Conservation (phyloP, 2,797 vertebrate genomes). For the Fratercula arctica region DNA sequence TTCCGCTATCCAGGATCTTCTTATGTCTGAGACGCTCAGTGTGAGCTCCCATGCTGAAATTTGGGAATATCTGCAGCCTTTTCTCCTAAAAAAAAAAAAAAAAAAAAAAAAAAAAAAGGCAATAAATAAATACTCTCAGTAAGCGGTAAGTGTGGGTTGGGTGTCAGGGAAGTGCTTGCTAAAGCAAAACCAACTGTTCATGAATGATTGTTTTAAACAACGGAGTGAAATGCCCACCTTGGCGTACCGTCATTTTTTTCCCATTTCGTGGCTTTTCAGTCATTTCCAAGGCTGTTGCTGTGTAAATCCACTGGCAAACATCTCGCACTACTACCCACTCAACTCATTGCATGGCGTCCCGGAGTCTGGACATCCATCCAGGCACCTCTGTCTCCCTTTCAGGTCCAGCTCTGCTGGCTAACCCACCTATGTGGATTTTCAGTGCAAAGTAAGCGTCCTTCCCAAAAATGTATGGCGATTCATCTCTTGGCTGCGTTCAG, state of each 20-base stretch:
- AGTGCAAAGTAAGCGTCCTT: background rate
- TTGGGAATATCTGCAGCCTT: background rate
- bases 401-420: background rate
- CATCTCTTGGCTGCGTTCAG: background rate
- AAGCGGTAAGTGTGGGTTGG: background rate
- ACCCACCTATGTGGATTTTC: background rate
- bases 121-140: background rate
- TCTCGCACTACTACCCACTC: accelerated
- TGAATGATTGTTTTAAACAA: background rate
- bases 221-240: background rate
- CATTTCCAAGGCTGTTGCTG: background rate
- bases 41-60: accelerated
- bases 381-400: background rate
- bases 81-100: background rate
- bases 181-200: background rate
- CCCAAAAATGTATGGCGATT: background rate
- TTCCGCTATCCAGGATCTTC: background rate
- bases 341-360: accelerated
- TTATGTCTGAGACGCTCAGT: background rate
- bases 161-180: background rate
- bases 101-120: background rate
- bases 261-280: background rate
- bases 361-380: background rate
- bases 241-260: background rate
- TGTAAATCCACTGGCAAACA: background rate